A percentile compares a stretch with the other conserved stretches of the same genome.
These are phyloP conservation scores for Mus minutoides DNA, from an alignment of 2,797 vertebrate species.

Conservation along the genomic window DNA sequence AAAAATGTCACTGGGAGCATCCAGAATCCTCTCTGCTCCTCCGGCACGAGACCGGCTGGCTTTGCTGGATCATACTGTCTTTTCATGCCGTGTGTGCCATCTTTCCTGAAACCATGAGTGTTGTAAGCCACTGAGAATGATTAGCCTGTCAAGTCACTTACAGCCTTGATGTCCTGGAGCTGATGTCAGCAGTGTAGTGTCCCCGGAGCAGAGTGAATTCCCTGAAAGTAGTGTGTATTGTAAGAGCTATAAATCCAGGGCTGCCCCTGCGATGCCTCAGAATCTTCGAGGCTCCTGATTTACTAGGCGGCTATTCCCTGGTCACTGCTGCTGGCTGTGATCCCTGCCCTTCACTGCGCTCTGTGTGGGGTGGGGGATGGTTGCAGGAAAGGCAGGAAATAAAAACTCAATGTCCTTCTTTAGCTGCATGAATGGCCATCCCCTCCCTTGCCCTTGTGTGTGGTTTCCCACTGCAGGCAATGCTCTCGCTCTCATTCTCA, in stretches of 20 bases:
- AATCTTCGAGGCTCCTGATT: background rate
- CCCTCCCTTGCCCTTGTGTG: background rate
- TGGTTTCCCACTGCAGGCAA: background rate
- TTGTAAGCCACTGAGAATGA: background rate
- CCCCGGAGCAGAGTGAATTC: background rate
- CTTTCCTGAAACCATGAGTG: background rate
- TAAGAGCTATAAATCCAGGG: background rate
- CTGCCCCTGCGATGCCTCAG: background rate
- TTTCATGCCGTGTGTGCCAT: background rate
- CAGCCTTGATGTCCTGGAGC: background rate
- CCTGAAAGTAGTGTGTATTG: background rate
- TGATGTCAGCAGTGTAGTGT: background rate
- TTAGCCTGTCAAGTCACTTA: background rate
- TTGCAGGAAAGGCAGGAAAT: conserved; percentile 45
- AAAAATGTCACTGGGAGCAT: background rate
- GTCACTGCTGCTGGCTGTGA: background rate
- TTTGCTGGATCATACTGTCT: background rate
- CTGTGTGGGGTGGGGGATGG: background rate
- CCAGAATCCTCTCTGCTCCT: background rate
- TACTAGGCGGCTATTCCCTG: background rate
- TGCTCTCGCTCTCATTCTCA: background rate
- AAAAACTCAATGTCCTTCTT: conserved; percentile 22
- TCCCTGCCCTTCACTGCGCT: background rate
- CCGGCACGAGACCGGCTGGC: rapidly evolving
- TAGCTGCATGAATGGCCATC: background rate